Conservation (phyloP, 2,888 invertebrate genomes). For the Callyntrura guangdongensis region DNA sequence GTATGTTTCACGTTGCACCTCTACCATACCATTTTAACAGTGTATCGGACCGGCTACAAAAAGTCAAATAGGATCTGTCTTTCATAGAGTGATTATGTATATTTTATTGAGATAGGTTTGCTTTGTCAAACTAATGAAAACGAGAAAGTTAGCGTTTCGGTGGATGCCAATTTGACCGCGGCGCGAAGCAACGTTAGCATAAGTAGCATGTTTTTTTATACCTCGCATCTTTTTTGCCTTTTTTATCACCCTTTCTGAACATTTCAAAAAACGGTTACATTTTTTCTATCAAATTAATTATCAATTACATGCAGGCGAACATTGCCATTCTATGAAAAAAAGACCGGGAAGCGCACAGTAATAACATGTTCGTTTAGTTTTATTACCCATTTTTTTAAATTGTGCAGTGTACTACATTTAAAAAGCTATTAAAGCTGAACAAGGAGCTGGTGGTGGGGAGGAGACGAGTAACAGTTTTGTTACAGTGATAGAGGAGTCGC, state of each 20-base stretch:
- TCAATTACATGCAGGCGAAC: not conserved
- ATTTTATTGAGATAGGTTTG: conserved; percentile 36
- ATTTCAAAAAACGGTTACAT: not conserved
- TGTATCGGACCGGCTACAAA: not conserved
- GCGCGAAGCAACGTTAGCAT: not conserved
- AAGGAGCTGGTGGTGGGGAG: not conserved
- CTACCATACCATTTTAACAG: not conserved
- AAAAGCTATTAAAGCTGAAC: conserved; percentile 45
- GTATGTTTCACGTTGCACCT: not conserved
- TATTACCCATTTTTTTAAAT: conserved; percentile 30
- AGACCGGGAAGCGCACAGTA: conserved; percentile 16
- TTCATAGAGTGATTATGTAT: not conserved
- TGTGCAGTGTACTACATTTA: conserved; percentile 59
- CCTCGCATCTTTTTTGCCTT: not conserved
- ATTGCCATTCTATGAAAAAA: conserved; percentile 28
- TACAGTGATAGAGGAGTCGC: not conserved
- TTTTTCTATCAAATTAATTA: not conserved
- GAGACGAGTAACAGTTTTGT: too few species aligned
- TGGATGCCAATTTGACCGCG: not conserved
- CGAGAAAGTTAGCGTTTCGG: not conserved
- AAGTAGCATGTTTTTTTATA: not conserved
- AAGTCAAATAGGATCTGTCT: too few species aligned
- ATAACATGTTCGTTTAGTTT: conserved; percentile 55
- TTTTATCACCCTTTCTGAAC: not conserved
- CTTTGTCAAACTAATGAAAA: too few species aligned